These are phyloP conservation scores for Himantopus leucocephalus DNA, from an alignment of 2,113 vertebrate genomes.

Conservation along the genomic window DNA sequence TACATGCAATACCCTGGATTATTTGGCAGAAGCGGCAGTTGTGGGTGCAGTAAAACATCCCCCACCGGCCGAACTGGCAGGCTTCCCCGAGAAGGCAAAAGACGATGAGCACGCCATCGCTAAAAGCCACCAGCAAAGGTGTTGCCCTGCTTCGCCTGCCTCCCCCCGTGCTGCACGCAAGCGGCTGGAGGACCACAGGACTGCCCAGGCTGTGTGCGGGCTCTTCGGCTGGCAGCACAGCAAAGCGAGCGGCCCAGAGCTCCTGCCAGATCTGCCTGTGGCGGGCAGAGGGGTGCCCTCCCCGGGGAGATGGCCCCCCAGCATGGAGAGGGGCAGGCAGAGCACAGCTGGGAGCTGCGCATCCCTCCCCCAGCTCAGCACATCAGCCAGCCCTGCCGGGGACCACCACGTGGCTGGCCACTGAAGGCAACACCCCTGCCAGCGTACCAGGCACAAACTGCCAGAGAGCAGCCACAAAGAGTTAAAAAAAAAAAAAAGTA, in stretches of 20 bases:
- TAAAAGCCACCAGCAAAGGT: background rate
- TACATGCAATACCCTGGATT: fast-evolving
- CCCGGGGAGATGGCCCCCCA: background rate
- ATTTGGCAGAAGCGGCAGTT: background rate
- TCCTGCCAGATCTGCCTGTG: background rate
- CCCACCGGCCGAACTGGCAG: background rate
- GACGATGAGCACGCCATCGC: background rate
- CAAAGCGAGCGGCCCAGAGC: background rate
- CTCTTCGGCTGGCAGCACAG: fast-evolving
- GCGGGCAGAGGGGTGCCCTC: background rate
- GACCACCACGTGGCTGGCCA: background rate
- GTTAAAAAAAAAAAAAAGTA: background rate
- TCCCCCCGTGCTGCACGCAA: fast-evolving
- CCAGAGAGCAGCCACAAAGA: background rate
- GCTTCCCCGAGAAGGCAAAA: fast-evolving
- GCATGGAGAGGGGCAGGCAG: no score
- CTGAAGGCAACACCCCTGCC: no score
- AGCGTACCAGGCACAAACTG: background rate
- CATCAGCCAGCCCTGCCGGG: background rate
- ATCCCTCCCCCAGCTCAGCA: no score
- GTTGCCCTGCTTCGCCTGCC: background rate
- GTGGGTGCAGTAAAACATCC: background rate
- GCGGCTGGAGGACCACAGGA: fast-evolving
- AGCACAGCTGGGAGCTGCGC: no score
- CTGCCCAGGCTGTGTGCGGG: background rate